Conservation (phyloP, 2,797 vertebrate species). For the Pangasius djambal region DNA sequence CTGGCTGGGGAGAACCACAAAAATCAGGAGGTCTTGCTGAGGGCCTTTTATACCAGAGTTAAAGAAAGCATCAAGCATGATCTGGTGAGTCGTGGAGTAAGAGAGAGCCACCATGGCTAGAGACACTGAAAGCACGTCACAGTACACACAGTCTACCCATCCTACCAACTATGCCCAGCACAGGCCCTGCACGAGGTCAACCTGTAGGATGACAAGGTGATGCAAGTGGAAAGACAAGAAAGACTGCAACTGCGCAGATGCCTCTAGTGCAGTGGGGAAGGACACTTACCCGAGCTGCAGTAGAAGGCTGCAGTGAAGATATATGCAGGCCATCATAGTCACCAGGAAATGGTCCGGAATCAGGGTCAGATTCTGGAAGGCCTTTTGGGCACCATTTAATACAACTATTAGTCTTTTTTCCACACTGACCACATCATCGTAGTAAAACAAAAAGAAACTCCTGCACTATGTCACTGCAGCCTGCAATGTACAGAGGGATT, state of each 20-base stretch:
- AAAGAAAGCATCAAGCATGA: neutral
- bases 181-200: neutral
- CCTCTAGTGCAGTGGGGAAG: neutral
- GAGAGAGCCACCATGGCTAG: neutral
- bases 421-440: neutral
- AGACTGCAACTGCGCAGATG: neutral
- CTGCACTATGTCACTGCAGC: neutral
- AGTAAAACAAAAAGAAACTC: neutral
- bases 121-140: conserved; percentile 5
- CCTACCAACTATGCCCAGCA: neutral
- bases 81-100: neutral
- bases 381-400: neutral
- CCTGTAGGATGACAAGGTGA: neutral
- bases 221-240: neutral
- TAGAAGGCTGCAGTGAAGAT: neutral
- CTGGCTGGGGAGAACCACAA: neutral
- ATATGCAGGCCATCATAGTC: neutral
- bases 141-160: neutral
- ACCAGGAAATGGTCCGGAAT: neutral
- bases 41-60: neutral
- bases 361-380: neutral
- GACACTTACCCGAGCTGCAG: neutral
- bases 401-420: neutral
- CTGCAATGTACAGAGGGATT: conserved; percentile 28
- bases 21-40: neutral